Evolutionary conservation across 1,140 invertebrate genomes (phyloP).

Genomic region (Harlomillsia oculata): DNA sequence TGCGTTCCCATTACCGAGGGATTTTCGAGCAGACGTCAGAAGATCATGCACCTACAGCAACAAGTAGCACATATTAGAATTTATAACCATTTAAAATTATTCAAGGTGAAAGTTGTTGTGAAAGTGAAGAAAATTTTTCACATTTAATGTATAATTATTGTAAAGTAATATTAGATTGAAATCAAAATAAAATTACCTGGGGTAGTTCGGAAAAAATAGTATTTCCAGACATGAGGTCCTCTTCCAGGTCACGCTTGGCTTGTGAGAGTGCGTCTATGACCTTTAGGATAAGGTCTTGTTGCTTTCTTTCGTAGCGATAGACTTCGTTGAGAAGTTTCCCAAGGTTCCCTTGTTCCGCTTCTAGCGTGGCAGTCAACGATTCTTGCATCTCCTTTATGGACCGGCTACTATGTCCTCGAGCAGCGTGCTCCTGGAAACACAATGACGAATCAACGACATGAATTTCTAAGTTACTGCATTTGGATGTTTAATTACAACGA

Average conservation of each 20-base stretch:
- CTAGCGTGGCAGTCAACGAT: conserved; percentile 19
- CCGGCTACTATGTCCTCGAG: conserved; percentile 26
- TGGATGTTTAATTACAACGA: background rate
- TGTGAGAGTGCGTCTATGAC: conserved; percentile 31
- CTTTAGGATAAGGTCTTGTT: conserved; percentile 34
- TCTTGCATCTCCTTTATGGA: conserved; percentile 32
- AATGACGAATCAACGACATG: background rate
- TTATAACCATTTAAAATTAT: background rate
- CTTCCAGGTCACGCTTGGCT: conserved; percentile 33
- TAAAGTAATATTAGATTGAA: background rate
- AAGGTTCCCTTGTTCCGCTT: conserved; percentile 24
- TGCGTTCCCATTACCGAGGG: conserved; percentile 31
- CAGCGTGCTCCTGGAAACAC: conserved; percentile 22
- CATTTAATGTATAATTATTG: too few species aligned
- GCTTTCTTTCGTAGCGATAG: conserved; percentile 31
- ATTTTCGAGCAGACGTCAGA: conserved; percentile 29
- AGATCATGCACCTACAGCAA: conserved; percentile 28
- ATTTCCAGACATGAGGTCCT: conserved; percentile 29
- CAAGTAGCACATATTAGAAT: background rate
- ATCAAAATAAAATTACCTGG: conserved; percentile 6
- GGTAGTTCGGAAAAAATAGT: conserved; percentile 28
- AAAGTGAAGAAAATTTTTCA: too few species aligned
- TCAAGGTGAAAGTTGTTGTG: too few species aligned
- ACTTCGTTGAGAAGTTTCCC: conserved; percentile 32
- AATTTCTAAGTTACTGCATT: background rate